Conservation (phyloP, 2,113 vertebrate genomes). For the Silurus glanis region DNA sequence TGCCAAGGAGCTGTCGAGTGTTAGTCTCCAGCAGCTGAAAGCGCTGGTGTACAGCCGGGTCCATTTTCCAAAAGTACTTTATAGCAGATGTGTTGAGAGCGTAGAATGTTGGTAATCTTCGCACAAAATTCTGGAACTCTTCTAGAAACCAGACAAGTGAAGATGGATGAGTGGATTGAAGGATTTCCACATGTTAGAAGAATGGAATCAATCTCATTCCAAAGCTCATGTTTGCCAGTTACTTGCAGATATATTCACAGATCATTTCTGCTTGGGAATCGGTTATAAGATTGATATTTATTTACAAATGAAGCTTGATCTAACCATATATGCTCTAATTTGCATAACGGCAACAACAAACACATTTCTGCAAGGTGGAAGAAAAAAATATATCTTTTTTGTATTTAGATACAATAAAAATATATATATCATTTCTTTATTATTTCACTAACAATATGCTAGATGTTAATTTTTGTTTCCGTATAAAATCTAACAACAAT, state of each 20-base stretch:
- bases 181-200: conserved; percentile 24
- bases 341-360: background rate
- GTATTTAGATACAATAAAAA: background rate
- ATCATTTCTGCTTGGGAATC: background rate
- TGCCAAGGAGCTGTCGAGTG: conserved; percentile 71
- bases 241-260: background rate
- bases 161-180: conserved; percentile 35
- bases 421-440: background rate
- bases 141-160: conserved; percentile 64
- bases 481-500: background rate
- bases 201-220: conserved; percentile 35
- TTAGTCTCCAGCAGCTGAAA: conserved; percentile 75
- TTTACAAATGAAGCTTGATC: background rate
- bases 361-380: background rate
- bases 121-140: conserved; percentile 79
- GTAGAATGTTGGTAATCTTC: conserved; percentile 75
- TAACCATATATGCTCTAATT: background rate
- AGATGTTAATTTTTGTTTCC: background rate
- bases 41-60: conserved; percentile 71
- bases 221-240: background rate
- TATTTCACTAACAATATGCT: background rate
- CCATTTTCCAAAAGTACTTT: conserved; percentile 77
- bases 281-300: background rate
- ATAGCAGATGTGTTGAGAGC: conserved; percentile 76
- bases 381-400: background rate